Base-by-base conservation (phyloP, 1,140 invertebrate species). In the Drosophila kepulauana region DNA sequence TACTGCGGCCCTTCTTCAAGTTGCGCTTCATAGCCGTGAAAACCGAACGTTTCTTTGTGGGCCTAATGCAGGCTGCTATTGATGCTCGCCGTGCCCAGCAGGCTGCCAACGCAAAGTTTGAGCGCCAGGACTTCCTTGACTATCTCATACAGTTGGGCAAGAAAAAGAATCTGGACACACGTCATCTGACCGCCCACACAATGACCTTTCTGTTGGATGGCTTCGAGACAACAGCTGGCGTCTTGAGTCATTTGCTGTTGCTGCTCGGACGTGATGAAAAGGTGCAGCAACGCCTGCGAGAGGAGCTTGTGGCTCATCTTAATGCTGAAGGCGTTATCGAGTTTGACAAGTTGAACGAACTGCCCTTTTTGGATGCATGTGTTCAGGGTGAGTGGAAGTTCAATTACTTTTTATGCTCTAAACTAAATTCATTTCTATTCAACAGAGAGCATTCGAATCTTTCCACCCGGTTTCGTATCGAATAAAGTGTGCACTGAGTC, bases 41-140 rank as follows among this genome's bases (percentile, higher is more conserved):
- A 0, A 76, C 84, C 5, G 80, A 91, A 35, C 7, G 11, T 0
- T 93, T 93, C 62, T 93, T 93, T n/a, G 51, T 85, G 1, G 65
- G 78, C 4, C 49, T 93, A 8, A 85, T 87, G 79, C 49, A 79
- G 16, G 77, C 48, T 8, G 92, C 92, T 0, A 66, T 93, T 1
- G 64, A 77, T 15, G 72, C 91, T 5, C 67, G 93, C 1, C 70
- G 80, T 16, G 5, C 74, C 48, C 74, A 92, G 73, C 5, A 74
- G 43, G 30, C 66, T 0, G 20, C 1, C 8, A 74, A 58, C 0
- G 10, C 33, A 25, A 43, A 72, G 28, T 82, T 86, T 16, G 79
- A 91, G n/a, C 80, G 92, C 16, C 77, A 80, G 16, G 93, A 93
- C 43, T 93, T 93, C 46, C 64, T 93, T 0, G 89, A 93, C 43